Evolutionary conservation across 2,797 vertebrate genomes (phyloP).

Genomic region (Vireo griseus): DNA sequence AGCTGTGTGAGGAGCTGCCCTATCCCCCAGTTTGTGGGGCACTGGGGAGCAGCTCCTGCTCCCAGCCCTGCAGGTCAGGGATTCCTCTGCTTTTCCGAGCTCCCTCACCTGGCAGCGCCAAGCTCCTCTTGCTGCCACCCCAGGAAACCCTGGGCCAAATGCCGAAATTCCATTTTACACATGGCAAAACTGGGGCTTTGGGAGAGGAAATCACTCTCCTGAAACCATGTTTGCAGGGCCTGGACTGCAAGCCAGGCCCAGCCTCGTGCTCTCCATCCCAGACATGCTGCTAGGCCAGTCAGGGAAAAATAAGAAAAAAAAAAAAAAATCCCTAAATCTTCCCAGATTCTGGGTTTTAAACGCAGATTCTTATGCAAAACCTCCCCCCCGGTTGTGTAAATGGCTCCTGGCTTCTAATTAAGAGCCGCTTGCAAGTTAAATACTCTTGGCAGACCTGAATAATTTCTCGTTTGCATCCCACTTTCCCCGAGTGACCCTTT

Average conservation of each 20-base stretch:
- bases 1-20: not conserved
- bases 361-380: slow-evolving; percentile 31
- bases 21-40: accelerated
- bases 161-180: not conserved
- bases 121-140: not conserved
- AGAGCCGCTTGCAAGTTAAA: slow-evolving; percentile 55
- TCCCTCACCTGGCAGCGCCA: not conserved
- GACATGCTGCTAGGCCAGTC: not conserved
- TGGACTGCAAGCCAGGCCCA: not conserved
- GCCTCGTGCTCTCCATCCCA: not conserved
- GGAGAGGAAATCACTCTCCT: not conserved
- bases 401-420: slow-evolving; percentile 54
- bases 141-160: accelerated
- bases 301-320: not conserved
- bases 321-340: not conserved
- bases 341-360: not conserved
- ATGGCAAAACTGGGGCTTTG: not conserved
- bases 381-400: slow-evolving; percentile 15
- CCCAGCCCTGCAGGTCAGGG: not conserved
- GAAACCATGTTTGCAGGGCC: not conserved
- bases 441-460: slow-evolving; percentile 24
- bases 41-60: not conserved
- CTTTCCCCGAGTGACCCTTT: slow-evolving; percentile 51
- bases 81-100: not conserved
- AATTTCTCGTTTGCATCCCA: slow-evolving; percentile 40